Percentiles rank a stretch among this genome's conserved stretches.
Evolutionary conservation across 64 coral and sea anemone species (phyloP).

Genomic region (Hydrozoanthus tunicans): DNA sequence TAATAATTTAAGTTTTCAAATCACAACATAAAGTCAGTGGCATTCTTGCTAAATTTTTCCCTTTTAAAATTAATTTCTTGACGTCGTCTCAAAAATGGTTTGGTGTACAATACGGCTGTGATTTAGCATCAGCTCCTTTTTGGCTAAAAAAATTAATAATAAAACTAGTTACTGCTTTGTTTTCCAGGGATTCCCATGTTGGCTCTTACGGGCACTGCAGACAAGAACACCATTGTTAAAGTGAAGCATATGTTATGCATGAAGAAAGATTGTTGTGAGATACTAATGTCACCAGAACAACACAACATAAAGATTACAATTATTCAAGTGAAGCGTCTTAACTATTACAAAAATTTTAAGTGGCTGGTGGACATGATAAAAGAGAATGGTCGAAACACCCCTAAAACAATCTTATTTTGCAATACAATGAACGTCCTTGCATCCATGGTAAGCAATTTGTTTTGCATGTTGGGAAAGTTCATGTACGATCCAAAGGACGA

Average conservation of each 20-base stretch:
- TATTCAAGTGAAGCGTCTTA: neutral
- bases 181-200: slow-evolving; percentile 54
- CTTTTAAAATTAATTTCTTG: neutral
- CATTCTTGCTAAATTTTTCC: too few relatives aligned
- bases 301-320: slow-evolving; percentile 39
- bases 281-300: slow-evolving; percentile 23
- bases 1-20: too few relatives aligned
- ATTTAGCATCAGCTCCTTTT: neutral
- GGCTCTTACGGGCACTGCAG: slow-evolving; percentile 46
- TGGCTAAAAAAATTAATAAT: neutral
- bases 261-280: slow-evolving; percentile 7
- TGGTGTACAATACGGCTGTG: neutral
- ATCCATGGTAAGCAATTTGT: slow-evolving; percentile 43
- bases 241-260: slow-evolving; percentile 25
- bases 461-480: slow-evolving; percentile 18
- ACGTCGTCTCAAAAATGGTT: neutral
- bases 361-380: slow-evolving; percentile 48
- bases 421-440: slow-evolving; percentile 54
- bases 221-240: slow-evolving; percentile 24
- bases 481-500: slow-evolving; percentile 8
- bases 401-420: slow-evolving; percentile 51
- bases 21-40: too few relatives aligned
- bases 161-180: neutral
- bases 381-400: slow-evolving; percentile 1
- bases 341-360: slow-evolving; percentile 30